Evolutionary conservation across 1,140 invertebrate species (phyloP), one percentile per base, ranked within the genome.

Genomic region (Lordiphosa mommai): DNA sequence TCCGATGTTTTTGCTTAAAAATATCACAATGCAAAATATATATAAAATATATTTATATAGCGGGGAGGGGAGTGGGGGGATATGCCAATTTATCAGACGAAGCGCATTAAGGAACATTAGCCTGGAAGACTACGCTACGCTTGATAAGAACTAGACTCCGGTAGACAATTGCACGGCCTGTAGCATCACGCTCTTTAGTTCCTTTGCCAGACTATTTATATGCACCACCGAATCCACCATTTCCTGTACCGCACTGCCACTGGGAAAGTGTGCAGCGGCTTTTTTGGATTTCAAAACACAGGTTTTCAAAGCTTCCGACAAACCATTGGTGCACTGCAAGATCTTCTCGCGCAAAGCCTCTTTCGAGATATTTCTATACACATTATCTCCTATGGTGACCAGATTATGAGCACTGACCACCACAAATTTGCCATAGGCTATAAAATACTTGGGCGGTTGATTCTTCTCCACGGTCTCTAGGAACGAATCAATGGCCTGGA

Each of bases 351-450:
- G 92, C 3, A 97, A 89, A 47, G 94, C 92, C 37, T 92, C 91
- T 67, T 94, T 92, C 9, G 91, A 91, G 9, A 96, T 91, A 90
- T 96, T 94, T 79, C 94, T 92, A 89, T 95, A 94, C 29, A 99
- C 94, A 4, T 95, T 96, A 90, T 98, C 97, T 7, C 97, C 97
- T 58, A 98, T 97, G 80, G 96, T 95, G 4, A 98, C 95, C 67
- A 99, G 91, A 87, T 97, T 94, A 86, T 98, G 96, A 13, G 97
- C 96, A 82, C 95, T 95, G 3, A 98, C 90, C 12, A 98, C 95
- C 2, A 99, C 96, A 89, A 97, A 97, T 89, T 98, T 98, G 8
- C 96, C 95, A 87, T 98, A 95, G 16, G 95, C 95, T 10, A 98
- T 93, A 87, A 98, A 98, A 48, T 96, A 94, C 89, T 96, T 96